Percentiles rank a stretch among this genome's conserved stretches.
These are phyloP conservation scores for Dendrolimus pini DNA, from an alignment of 2,888 invertebrate genomes.

Conservation along the genomic window DNA sequence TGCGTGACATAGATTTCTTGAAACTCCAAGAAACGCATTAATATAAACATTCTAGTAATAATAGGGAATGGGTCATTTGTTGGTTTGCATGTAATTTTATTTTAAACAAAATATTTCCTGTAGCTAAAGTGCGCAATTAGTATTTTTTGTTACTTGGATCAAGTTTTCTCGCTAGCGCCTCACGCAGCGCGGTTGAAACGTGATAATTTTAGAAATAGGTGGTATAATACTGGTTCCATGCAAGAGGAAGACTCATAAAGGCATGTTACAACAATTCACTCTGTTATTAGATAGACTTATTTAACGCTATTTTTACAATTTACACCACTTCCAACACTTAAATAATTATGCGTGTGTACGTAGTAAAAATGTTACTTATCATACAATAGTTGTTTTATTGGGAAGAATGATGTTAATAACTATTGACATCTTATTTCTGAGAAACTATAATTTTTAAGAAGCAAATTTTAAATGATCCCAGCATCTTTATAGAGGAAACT, in stretches of 20 bases:
- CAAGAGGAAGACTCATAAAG: conserved; percentile 32
- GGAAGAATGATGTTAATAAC: too few relatives aligned
- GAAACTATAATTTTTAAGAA: too few relatives aligned
- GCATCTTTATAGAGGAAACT: too few relatives aligned
- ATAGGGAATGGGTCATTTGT: conserved; percentile 17
- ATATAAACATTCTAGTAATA: conserved; percentile 22
- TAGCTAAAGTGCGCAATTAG: conserved; percentile 38
- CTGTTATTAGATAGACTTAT: conserved; percentile 32
- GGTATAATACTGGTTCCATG: conserved; percentile 33
- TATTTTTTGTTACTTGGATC: conserved; percentile 39
- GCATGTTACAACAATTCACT: conserved; percentile 31
- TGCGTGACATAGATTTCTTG: conserved; percentile 27
- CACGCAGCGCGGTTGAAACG: conserved; percentile 31
- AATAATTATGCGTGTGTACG: conserved; percentile 20
- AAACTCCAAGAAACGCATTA: conserved; percentile 23
- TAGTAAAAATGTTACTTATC: not conserved
- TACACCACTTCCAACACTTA: conserved; percentile 24
- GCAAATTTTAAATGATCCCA: too few relatives aligned
- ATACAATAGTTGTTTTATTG: too few relatives aligned
- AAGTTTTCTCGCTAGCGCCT: conserved; percentile 36
- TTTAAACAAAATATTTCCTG: conserved; percentile 39
- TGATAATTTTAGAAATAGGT: conserved; percentile 42
- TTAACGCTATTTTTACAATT: conserved; percentile 38
- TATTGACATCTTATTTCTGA: too few relatives aligned
- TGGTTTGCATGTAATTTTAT: conserved; percentile 23